Conservation (phyloP, 2,797 vertebrate genomes). For the Esox lucius region DNA sequence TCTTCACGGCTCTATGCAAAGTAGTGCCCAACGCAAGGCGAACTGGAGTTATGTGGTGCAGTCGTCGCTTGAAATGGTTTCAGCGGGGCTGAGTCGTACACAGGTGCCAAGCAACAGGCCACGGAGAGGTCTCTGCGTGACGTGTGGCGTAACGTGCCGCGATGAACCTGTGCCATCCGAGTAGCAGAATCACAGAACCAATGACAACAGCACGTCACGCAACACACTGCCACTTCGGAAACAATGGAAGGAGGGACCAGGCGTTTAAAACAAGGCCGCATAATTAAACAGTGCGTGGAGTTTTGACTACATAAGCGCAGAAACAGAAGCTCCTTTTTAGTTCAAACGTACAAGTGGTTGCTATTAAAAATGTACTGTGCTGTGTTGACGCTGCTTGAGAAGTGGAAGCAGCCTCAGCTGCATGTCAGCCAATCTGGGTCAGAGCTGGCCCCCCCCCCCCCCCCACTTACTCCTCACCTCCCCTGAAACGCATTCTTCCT, state of each 20-base stretch:
- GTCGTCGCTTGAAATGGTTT: not conserved
- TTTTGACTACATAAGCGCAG: slow-evolving; percentile 7
- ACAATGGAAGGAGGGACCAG: not conserved
- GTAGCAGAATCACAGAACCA: not conserved
- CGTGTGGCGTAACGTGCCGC: no score
- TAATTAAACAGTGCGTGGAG: slow-evolving; percentile 12
- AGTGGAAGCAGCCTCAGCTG: slow-evolving; percentile 53
- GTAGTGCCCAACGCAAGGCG: not conserved
- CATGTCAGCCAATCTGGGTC: slow-evolving; percentile 65
- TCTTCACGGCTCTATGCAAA: not conserved
- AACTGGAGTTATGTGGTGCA: not conserved
- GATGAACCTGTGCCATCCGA: not conserved
- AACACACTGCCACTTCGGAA: not conserved
- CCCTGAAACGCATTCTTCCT: slow-evolving; percentile 40
- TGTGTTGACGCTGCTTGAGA: slow-evolving; percentile 27
- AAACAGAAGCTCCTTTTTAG: slow-evolving; percentile 34
- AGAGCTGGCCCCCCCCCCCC: slow-evolving; percentile 41
- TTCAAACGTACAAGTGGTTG: slow-evolving; percentile 46
- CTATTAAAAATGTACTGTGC: slow-evolving; percentile 57
- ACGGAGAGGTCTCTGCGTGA: not conserved
- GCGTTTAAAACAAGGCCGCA: slow-evolving; percentile 11
- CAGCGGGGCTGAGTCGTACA: not conserved
- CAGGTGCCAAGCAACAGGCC: slow-evolving; percentile 6
- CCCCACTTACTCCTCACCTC: slow-evolving; percentile 22
- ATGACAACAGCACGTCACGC: not conserved